Percentiles rank a stretch among this genome's conserved stretches.
Evolutionary conservation across 2,113 vertebrate genomes (phyloP).

Genomic region (Sorex araneus): DNA sequence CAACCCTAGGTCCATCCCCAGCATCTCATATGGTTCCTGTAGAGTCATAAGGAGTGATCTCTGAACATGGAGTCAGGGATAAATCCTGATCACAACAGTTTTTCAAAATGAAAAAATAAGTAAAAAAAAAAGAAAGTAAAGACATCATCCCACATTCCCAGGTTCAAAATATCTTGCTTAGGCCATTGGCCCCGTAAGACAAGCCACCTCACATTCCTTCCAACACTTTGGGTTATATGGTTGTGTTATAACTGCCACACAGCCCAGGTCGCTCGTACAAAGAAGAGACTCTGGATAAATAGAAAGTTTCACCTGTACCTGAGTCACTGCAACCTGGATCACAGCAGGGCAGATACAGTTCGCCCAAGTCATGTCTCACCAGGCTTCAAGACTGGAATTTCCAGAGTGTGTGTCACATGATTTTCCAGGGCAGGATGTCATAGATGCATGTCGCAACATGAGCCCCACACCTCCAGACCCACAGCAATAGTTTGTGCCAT

Average conservation of each 20-base stretch:
- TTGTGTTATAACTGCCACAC: not conserved
- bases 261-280: conserved; percentile 15
- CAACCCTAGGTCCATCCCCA: no score
- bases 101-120: no score
- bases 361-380: conserved; percentile 62
- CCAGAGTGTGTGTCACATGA: conserved; percentile 64
- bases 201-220: conserved; percentile 1
- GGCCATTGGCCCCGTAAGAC: not conserved
- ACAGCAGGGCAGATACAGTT: conserved; percentile 67
- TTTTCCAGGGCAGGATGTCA: conserved; percentile 66
- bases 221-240: not conserved
- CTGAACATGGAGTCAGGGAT: no score
- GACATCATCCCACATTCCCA: not conserved
- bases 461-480: conserved; percentile 9
- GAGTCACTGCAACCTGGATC: conserved; percentile 56
- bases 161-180: not conserved
- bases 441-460: conserved; percentile 8
- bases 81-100: no score
- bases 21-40: no score
- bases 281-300: conserved; percentile 53
- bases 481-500: conserved; percentile 4
- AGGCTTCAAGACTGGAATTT: conserved; percentile 46
- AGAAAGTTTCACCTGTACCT: conserved; percentile 52
- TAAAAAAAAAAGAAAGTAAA: no score
- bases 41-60: no score